phyloP scores from a whole-genome alignment of 2,888 invertebrate genomes.

The Blastobasis lacticolella region DNA sequence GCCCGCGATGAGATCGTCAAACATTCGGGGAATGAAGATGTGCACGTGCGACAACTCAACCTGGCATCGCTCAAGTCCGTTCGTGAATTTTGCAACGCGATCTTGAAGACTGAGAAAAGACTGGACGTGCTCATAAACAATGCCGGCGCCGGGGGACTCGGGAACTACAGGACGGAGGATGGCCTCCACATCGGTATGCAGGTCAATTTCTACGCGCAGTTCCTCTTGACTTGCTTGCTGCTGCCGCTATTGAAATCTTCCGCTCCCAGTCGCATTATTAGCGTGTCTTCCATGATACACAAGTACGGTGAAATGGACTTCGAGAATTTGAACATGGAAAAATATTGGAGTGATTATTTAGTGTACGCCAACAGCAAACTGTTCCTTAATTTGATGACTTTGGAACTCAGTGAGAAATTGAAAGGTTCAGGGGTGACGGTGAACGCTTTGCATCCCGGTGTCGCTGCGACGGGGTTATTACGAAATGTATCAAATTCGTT shows the following conservation, averaged over 20 bases:
- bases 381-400: conserved; percentile 77
- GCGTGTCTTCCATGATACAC: conserved; percentile 76
- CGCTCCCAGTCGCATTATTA: conserved; percentile 77
- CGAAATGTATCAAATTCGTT: conserved; percentile 71
- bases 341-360: conserved; percentile 65
- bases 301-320: conserved; percentile 58
- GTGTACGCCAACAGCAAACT: conserved; percentile 74
- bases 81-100: conserved; percentile 71
- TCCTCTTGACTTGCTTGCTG: conserved; percentile 79
- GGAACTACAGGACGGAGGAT: conserved; percentile 74
- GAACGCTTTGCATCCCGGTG: conserved; percentile 82
- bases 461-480: conserved; percentile 78
- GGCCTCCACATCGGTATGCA: conserved; percentile 81
- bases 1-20: conserved; percentile 55
- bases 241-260: conserved; percentile 68
- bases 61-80: conserved; percentile 62
- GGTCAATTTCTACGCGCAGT: conserved; percentile 82
- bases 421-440: conserved; percentile 78
- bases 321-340: conserved; percentile 65
- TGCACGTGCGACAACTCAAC: conserved; percentile 52
- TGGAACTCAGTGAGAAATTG: conserved; percentile 73
- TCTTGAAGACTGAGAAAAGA: conserved; percentile 60
- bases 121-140: conserved; percentile 76
- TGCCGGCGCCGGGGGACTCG: conserved; percentile 68
- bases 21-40: conserved; percentile 46